Base-by-base conservation (phyloP, 1,140 invertebrate species). In the Drosophila rhopaloa region DNA sequence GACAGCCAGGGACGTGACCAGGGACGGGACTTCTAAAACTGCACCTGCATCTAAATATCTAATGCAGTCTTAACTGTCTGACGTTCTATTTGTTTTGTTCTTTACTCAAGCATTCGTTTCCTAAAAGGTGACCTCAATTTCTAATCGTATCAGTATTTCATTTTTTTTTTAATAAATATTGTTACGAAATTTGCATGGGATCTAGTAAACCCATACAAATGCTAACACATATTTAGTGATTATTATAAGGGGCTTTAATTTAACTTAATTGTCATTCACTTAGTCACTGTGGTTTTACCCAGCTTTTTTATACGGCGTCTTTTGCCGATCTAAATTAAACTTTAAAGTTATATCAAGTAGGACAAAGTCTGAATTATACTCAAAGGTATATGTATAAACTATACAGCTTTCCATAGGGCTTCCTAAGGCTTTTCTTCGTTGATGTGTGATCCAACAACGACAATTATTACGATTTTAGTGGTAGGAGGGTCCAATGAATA, bases 1-100 rank as follows among this genome's bases (percentile, higher is more conserved):
- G n/a, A 71, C 44, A 48, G 65, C 66, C 60, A 8, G 65, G 65
- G 47, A 71, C 68, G 68, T 72, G 68, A 72, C 44, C 66, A 72
- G 68, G 66, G 68, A 72, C 19, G 66, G 68, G 29, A 27, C 37
- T 11, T 14, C 32, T 32, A 16, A 19, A 37, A 37, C 65, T 66
- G 47, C 65, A 66, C 38, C 60, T 68, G 61, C 38, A 38, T 40
- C 65, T 19, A 53, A 46, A 9, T 62, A 24, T 41, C 16, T 2
- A 32, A 38, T 32, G n/a, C 10, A 4, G 29, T 35, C 40, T 46
- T 19, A 14, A 16, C 27, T 35, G 5, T 29, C 24, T 37, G 37
- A 13, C n/a, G n/a, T 16, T 29, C 59, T 43, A 32, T 4, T 16
- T 9, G 10, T 7, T 14, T 16, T 32, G 24, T 16, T 35, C 29